These are phyloP conservation scores for Agrilus mali DNA, from an alignment of 2,888 invertebrate genomes.

Conservation along the genomic window DNA sequence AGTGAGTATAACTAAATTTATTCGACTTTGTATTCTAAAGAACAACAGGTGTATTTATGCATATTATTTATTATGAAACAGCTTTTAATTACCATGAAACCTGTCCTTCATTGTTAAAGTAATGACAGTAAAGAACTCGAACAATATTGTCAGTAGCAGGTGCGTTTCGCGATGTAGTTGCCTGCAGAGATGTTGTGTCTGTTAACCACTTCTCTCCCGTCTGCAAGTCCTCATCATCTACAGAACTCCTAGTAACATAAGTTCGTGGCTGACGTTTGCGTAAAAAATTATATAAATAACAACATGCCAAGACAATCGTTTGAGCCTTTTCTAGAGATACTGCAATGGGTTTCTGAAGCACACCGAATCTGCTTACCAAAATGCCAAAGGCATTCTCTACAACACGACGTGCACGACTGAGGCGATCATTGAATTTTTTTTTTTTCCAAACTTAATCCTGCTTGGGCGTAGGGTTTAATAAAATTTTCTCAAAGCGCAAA, in stretches of 20 bases:
- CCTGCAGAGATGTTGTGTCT: constrained; percentile 4
- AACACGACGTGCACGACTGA: constrained; percentile 11
- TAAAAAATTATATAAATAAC: constrained; percentile 14
- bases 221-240: constrained; percentile 3
- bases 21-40: too few species aligned
- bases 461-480: constrained; percentile 14
- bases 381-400: constrained; percentile 15
- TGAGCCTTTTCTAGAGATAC: constrained; percentile 11
- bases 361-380: constrained; percentile 12
- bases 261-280: constrained; percentile 4
- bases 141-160: constrained; percentile 4
- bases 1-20: not conserved
- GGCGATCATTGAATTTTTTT: constrained; percentile 13
- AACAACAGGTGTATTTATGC: too few species aligned
- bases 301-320: constrained; percentile 13
- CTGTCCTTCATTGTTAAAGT: constrained; percentile 6
- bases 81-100: constrained; percentile 8
- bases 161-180: constrained; percentile 6
- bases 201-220: constrained; percentile 5
- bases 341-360: constrained; percentile 12
- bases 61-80: constrained; percentile 3
- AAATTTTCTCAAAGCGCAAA: constrained; percentile 14
- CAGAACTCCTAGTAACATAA: not conserved
- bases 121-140: constrained; percentile 8
- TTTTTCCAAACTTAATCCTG: constrained; percentile 6